Evolutionary conservation across 1,140 invertebrate species (phyloP).

Genomic region (Drosophila suzukii): DNA sequence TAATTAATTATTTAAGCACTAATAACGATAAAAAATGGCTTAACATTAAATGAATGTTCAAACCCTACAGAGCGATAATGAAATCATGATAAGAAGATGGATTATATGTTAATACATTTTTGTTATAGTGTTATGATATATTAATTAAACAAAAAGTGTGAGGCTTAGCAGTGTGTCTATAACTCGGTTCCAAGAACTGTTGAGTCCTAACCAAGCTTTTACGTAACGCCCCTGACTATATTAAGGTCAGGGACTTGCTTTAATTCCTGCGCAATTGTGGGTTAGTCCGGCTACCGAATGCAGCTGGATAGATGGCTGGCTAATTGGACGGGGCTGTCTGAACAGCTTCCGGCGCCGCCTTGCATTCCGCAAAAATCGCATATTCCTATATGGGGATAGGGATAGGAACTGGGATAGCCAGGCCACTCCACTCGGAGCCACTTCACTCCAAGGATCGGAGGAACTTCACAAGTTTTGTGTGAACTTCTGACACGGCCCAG

Average conservation of each 20-base stretch:
- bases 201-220: neutral
- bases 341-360: constrained; percentile 64
- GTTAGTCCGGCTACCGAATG: constrained; percentile 6
- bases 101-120: too few relatives aligned
- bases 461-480: constrained; percentile 79
- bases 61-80: too few relatives aligned
- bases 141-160: too few relatives aligned
- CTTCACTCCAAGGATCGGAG: constrained; percentile 19
- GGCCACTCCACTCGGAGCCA: constrained; percentile 13
- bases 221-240: neutral
- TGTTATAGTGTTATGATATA: too few relatives aligned
- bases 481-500: constrained; percentile 69
- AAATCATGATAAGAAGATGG: too few relatives aligned
- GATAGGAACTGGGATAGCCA: neutral
- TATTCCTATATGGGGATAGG: neutral
- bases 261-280: constrained; percentile 2
- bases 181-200: neutral
- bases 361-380: constrained; percentile 8
- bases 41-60: too few relatives aligned
- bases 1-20: too few relatives aligned
- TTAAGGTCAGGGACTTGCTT: neutral
- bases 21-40: too few relatives aligned
- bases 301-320: constrained; percentile 23
- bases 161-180: neutral
- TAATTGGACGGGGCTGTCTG: constrained; percentile 62